Percentiles rank a stretch among this genome's conserved stretches.
Conservation (phyloP, 2,113 vertebrate species). For the Centropus bengalensis region DNA sequence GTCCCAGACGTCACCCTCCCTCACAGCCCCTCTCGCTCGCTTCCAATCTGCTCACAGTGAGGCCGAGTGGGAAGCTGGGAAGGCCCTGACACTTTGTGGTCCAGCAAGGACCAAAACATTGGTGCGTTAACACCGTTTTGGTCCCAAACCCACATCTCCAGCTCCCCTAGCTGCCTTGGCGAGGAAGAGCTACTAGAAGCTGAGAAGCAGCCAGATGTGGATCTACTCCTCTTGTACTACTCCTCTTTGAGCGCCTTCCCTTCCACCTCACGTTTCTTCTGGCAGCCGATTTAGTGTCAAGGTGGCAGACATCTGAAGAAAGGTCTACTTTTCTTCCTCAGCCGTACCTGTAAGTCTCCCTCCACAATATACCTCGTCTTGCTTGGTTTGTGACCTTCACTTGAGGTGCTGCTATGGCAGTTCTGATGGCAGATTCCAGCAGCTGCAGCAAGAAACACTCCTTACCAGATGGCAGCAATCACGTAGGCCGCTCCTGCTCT, state of each 20-base stretch:
- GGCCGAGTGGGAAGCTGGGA: neutral
- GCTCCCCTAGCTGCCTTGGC: neutral
- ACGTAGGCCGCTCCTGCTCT: constrained; percentile 72
- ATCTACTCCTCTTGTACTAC: neutral
- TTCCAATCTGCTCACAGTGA: neutral
- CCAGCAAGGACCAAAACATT: neutral
- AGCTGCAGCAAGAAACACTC: neutral
- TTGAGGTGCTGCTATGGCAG: neutral
- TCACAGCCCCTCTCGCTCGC: neutral
- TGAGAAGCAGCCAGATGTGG: neutral
- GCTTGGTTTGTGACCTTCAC: neutral
- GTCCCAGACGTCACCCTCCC: neutral
- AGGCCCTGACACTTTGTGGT: neutral
- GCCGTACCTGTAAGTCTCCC: neutral
- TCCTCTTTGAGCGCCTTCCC: neutral
- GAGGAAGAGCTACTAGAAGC: neutral
- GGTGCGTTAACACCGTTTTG: neutral
- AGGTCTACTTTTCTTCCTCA: neutral
- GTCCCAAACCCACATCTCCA: neutral
- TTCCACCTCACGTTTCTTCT: neutral
- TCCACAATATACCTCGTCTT: neutral
- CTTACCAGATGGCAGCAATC: constrained; percentile 81
- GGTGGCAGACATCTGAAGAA: neutral
- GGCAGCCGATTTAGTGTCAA: neutral
- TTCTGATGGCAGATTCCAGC: neutral